phyloP scores from a whole-genome alignment of 2,113 vertebrate species.

The Bucco capensis region DNA sequence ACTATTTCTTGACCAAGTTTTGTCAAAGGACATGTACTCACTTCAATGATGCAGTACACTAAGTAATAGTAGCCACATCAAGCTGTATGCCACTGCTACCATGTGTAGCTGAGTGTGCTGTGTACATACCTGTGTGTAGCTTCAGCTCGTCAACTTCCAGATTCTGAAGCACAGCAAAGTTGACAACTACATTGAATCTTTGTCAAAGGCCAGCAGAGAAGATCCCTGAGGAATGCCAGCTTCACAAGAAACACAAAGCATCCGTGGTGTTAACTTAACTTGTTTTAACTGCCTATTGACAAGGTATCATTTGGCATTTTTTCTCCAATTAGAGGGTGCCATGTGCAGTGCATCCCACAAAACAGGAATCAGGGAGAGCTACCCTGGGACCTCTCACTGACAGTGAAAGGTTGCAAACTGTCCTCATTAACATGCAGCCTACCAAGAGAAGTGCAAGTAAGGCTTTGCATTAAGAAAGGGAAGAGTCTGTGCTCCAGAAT shows the following conservation, averaged over 20 bases:
- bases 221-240: background rate
- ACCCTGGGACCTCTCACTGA: slow-evolving; percentile 10
- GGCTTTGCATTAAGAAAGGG: slow-evolving; percentile 5
- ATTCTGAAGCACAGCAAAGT: background rate
- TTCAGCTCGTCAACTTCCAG: background rate
- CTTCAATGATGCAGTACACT: background rate
- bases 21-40: background rate
- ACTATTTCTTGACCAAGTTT: background rate
- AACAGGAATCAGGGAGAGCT: background rate
- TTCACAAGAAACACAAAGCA: background rate
- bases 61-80: background rate
- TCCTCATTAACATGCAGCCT: slow-evolving; percentile 51
- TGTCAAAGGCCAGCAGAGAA: background rate
- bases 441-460: slow-evolving; percentile 1
- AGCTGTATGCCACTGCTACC: background rate
- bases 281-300: slow-evolving; percentile 11
- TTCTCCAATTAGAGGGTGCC: background rate
- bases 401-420: background rate
- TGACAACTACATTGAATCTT: background rate
- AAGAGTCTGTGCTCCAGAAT: background rate
- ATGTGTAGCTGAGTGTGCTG: background rate
- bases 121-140: background rate
- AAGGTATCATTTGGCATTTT: background rate
- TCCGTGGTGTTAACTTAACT: background rate
- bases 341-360: background rate